Base-by-base conservation (phyloP, 2,113 vertebrate species). In the Junco hyemalis region DNA sequence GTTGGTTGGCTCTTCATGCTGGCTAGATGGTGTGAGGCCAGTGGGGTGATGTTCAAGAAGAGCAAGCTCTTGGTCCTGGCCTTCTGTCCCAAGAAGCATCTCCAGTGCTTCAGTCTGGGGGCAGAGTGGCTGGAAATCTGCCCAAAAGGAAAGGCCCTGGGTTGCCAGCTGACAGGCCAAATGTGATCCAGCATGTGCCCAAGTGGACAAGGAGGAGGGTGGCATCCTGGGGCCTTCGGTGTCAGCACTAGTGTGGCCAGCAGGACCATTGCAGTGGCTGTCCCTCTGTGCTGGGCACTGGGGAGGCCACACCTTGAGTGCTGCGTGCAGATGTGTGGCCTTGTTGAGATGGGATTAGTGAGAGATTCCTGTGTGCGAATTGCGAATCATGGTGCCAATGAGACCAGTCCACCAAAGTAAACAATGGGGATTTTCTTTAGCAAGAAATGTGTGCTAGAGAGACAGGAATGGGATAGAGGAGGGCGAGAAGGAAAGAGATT, bases 31-130 rank as follows among this genome's bases (percentile, higher is more conserved):
- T 54, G 23, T 14, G 6, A 18, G 14, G 8, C 22, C 22, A 61
- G 20, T 0, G 0, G 11, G 5, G 2, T 45, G 23, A 64, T 7
- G 1, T 84, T 38, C 6, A 18, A 47, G 38, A 40, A 40, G 14
- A 73, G 1, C 14, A 4, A 20, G 36, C 7, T 1, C 36, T 53
- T 8, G 8, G 31, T 71, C 20, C 29, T 59, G 15, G 7, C 5
- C 18, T 6, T 6, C 1, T 26, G 38, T 51, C 47, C 23, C 56
- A 48, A 15, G 21, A 35, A 11, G 22, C 33, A 9, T 9, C 23
- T 26, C 16, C 23, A 20, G 12, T 11, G 12, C 1, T 8, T 13
- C 36, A 42, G 29, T 5, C 36, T 42, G 22, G 31, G 23, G 7
- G 12, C 16, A 42, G 23, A 56, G 38, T 29, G 18, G 18, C 38